These are phyloP conservation scores for Syngnathoides biaculeatus DNA, from an alignment of 2,113 vertebrate genomes.

Conservation along the genomic window DNA sequence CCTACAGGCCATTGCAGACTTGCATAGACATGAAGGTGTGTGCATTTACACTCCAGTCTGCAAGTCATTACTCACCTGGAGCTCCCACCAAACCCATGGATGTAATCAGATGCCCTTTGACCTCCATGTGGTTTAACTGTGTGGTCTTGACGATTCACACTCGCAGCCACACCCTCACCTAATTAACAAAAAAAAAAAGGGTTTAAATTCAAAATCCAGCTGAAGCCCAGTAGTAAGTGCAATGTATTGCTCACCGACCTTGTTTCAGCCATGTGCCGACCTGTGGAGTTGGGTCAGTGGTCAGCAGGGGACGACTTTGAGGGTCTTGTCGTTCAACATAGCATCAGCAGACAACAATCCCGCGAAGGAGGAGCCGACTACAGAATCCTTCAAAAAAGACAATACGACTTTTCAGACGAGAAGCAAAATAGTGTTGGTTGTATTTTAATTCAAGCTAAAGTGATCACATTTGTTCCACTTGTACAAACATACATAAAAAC, in stretches of 20 bases:
- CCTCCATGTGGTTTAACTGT: slow-evolving; percentile 76
- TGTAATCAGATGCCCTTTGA: slow-evolving; percentile 82
- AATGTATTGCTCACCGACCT: slow-evolving; percentile 29
- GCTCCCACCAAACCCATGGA: slow-evolving; percentile 74
- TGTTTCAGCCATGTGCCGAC: slow-evolving; percentile 46
- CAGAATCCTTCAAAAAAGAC: slow-evolving; percentile 11
- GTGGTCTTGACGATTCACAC: slow-evolving; percentile 49
- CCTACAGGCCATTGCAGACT: slow-evolving; percentile 23
- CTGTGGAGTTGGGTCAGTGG: slow-evolving; percentile 14
- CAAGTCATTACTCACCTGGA: slow-evolving; percentile 69
- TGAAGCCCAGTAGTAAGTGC: neutral
- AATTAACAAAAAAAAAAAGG: slow-evolving; percentile 13
- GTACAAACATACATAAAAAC: too few relatives aligned
- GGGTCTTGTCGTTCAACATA: slow-evolving; percentile 15
- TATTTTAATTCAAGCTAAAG: too few relatives aligned
- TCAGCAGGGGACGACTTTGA: slow-evolving; percentile 28
- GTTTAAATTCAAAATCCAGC: neutral
- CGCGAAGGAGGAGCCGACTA: slow-evolving; percentile 20
- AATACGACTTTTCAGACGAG: neutral
- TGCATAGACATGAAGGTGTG: slow-evolving; percentile 19
- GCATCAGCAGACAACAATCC: slow-evolving; percentile 36
- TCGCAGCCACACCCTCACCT: slow-evolving; percentile 62
- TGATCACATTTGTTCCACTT: too few relatives aligned
- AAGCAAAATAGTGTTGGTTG: too few relatives aligned
- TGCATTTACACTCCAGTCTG: neutral